Percentiles rank a stretch among this genome's conserved stretches.
phyloP scores from a whole-genome alignment of 2,888 invertebrate species.

The Epistrophe grossulariae region DNA sequence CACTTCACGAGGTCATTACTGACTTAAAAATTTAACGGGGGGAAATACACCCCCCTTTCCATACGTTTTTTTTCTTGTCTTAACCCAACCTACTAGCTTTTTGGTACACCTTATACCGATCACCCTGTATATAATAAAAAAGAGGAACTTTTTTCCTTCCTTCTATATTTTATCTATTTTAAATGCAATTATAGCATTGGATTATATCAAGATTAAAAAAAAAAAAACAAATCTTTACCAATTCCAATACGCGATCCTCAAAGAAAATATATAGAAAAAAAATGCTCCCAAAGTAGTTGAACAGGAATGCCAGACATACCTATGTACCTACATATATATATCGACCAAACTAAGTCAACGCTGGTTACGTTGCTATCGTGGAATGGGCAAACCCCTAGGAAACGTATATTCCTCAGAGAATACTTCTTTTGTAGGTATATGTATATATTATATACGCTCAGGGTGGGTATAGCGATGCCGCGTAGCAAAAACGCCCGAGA shows the following conservation, averaged over 20 bases:
- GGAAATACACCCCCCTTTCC: too few relatives aligned
- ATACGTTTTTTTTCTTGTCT: too few relatives aligned
- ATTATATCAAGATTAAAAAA: too few relatives aligned
- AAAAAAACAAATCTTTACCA: not conserved
- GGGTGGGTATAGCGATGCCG: slow-evolving; percentile 18
- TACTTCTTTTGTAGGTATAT: slow-evolving; percentile 66
- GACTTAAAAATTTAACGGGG: too few relatives aligned
- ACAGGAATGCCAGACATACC: not conserved
- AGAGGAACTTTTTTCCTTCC: too few relatives aligned
- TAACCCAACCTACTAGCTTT: too few relatives aligned
- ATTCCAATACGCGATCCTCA: not conserved
- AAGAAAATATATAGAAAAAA: slow-evolving; percentile 10
- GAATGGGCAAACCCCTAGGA: slow-evolving; percentile 17
- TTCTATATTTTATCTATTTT: too few relatives aligned
- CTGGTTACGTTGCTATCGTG: not conserved
- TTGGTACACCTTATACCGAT: too few relatives aligned
- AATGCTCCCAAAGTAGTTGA: slow-evolving; percentile 30
- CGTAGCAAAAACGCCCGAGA: slow-evolving; percentile 64
- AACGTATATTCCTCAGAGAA: slow-evolving; percentile 57
- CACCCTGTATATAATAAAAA: too few relatives aligned
- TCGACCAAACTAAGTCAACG: slow-evolving; percentile 35
- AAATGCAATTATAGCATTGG: too few relatives aligned
- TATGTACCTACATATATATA: slow-evolving; percentile 1
- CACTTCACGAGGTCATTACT: too few relatives aligned
- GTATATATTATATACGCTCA: too few relatives aligned